phyloP scores from a whole-genome alignment of 2,888 invertebrate genomes.

The Drosophila neotestacea region DNA sequence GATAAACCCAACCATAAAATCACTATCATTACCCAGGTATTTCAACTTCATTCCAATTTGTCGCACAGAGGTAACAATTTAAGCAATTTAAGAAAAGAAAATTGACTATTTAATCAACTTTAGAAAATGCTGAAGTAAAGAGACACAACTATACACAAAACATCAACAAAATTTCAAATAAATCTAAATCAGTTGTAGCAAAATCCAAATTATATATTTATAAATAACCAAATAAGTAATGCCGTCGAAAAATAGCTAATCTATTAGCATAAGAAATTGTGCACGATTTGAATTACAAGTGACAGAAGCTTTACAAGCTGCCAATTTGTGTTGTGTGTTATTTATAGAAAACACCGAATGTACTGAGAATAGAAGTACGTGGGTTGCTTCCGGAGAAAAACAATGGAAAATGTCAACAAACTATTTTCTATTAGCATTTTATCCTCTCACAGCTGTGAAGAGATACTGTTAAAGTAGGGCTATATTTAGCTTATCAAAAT shows the following conservation, averaged over 20 bases:
- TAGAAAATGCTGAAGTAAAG: too few species aligned
- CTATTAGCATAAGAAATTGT: not conserved
- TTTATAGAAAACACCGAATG: not conserved
- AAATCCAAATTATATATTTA: too few species aligned
- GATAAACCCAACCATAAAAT: too few species aligned
- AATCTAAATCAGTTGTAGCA: too few species aligned
- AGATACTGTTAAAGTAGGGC: not conserved
- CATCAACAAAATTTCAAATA: too few species aligned
- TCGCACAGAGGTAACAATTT: too few species aligned
- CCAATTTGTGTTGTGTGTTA: slow-evolving; percentile 6
- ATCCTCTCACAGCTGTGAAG: not conserved
- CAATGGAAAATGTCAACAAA: slow-evolving; percentile 25
- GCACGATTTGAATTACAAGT: slow-evolving; percentile 3
- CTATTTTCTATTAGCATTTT: slow-evolving; percentile 18
- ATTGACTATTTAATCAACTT: too few species aligned
- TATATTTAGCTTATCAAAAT: slow-evolving; percentile 21
- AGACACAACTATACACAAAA: too few species aligned
- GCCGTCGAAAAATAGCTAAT: not conserved
- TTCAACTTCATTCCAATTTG: too few species aligned
- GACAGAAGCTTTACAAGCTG: not conserved
- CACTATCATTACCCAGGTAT: too few species aligned
- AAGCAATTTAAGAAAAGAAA: too few species aligned
- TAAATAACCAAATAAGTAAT: too few species aligned
- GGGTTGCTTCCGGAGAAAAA: not conserved
- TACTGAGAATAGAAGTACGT: not conserved